Percentiles rank a stretch among this genome's conserved stretches.
phyloP scores from a whole-genome alignment of 2,113 vertebrate species.

The Polypterus senegalus region DNA sequence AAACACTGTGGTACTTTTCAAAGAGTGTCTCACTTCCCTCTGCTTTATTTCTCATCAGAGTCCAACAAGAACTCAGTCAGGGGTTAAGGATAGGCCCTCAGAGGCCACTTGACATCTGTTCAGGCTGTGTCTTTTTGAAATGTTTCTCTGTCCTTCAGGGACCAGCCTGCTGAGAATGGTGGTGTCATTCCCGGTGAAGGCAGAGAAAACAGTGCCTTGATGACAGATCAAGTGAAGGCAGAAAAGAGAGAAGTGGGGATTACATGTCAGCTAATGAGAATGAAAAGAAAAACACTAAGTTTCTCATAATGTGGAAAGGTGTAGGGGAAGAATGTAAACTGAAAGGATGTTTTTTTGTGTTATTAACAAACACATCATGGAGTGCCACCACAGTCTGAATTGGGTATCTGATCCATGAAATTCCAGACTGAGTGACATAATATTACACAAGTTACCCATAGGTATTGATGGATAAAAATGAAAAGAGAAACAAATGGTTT shows the following conservation, averaged over 20 bases:
- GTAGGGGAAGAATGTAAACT: constrained; percentile 19
- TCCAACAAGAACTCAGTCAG: constrained; percentile 39
- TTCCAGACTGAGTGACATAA: constrained; percentile 4
- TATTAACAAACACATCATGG: constrained; percentile 16
- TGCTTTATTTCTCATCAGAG: constrained; percentile 40
- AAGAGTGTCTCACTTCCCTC: constrained; percentile 19
- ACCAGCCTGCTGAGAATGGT: constrained; percentile 32
- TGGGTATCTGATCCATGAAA: rapidly evolving
- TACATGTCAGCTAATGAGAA: constrained; percentile 40
- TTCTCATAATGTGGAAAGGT: constrained; percentile 30
- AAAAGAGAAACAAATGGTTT: too few species aligned
- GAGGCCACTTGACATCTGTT: constrained; percentile 70
- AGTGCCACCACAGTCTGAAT: neutral
- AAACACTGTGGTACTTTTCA: constrained; percentile 26
- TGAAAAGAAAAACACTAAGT: constrained; percentile 39
- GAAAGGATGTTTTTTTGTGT: constrained; percentile 21
- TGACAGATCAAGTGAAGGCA: constrained; percentile 54
- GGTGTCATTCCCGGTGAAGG: constrained; percentile 20
- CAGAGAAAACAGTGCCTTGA: constrained; percentile 46
- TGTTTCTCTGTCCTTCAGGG: constrained; percentile 37
- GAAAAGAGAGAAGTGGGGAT: constrained; percentile 36
- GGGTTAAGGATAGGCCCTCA: constrained; percentile 54
- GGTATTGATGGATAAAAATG: too few species aligned
- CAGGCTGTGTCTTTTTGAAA: constrained; percentile 51
- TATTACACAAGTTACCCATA: neutral